Conservation (phyloP, 2,113 vertebrate species). For the Caranx ignobilis region DNA sequence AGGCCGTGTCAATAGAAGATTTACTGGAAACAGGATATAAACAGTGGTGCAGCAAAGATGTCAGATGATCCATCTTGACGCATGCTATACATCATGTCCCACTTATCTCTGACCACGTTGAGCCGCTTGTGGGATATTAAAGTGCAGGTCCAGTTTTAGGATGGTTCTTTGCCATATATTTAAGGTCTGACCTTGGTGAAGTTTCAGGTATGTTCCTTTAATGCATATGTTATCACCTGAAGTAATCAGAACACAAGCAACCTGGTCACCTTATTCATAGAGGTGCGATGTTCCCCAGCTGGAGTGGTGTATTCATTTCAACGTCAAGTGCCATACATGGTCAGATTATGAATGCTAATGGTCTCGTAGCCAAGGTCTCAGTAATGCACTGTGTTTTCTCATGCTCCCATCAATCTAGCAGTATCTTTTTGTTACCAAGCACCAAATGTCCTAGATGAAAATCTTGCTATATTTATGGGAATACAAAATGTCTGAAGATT, state of each 20-base stretch:
- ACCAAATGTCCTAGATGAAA: slow-evolving; percentile 33
- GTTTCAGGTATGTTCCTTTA: slow-evolving; percentile 51
- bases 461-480: slow-evolving; percentile 54
- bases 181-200: slow-evolving; percentile 68
- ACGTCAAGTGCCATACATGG: slow-evolving; percentile 39
- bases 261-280: slow-evolving; percentile 52
- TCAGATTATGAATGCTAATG: slow-evolving; percentile 66
- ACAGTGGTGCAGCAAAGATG: slow-evolving; percentile 43
- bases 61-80: slow-evolving; percentile 35
- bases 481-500: slow-evolving; percentile 19
- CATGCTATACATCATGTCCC: slow-evolving; percentile 62
- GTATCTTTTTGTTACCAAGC: slow-evolving; percentile 44
- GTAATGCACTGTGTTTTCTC: slow-evolving; percentile 18
- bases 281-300: slow-evolving; percentile 32
- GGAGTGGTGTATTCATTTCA: slow-evolving; percentile 36
- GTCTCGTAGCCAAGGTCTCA: not conserved
- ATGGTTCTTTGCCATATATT: not conserved
- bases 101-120: slow-evolving; percentile 44
- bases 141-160: slow-evolving; percentile 16
- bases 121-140: slow-evolving; percentile 52
- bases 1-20: slow-evolving; percentile 65
- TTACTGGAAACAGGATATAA: slow-evolving; percentile 57
- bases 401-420: slow-evolving; percentile 35
- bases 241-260: slow-evolving; percentile 53
- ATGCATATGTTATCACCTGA: slow-evolving; percentile 63